These are phyloP conservation scores for Motacilla tschutschensis DNA, from an alignment of 2,113 vertebrate species.

Conservation along the genomic window DNA sequence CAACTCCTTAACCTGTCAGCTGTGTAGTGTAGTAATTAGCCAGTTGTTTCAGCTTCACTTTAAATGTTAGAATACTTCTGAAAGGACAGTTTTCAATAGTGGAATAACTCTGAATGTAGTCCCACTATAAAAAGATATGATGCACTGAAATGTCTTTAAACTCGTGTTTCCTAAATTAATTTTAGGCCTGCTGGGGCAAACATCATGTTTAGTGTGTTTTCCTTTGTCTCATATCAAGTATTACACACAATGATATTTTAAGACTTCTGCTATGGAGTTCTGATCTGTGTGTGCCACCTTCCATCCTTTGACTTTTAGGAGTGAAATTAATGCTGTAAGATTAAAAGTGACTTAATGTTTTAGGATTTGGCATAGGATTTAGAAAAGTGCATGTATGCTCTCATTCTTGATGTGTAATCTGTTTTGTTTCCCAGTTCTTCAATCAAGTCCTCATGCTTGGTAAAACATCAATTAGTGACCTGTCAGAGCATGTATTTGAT, in stretches of 20 bases:
- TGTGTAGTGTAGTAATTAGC: not conserved
- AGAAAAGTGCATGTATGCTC: not conserved
- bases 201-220: not conserved
- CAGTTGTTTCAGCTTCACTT: not conserved
- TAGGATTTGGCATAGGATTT: not conserved
- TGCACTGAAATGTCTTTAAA: not conserved
- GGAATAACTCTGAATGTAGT: not conserved
- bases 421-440: conserved; percentile 85
- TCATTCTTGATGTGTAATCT: not conserved
- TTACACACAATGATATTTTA: not conserved
- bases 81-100: not conserved
- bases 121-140: not conserved
- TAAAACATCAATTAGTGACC: conserved; percentile 96
- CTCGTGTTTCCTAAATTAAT: not conserved
- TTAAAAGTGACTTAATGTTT: not conserved
- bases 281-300: accelerated
- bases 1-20: not conserved
- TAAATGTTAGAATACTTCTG: not conserved
- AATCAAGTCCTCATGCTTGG: conserved; percentile 99
- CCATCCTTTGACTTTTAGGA: not conserved
- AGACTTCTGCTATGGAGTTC: not conserved
- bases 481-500: conserved; percentile 97
- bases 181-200: not conserved
- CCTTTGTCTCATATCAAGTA: not conserved
- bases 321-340: not conserved